Base-by-base conservation (phyloP, 1,140 invertebrate genomes). In the Philopotamus ludificatus region DNA sequence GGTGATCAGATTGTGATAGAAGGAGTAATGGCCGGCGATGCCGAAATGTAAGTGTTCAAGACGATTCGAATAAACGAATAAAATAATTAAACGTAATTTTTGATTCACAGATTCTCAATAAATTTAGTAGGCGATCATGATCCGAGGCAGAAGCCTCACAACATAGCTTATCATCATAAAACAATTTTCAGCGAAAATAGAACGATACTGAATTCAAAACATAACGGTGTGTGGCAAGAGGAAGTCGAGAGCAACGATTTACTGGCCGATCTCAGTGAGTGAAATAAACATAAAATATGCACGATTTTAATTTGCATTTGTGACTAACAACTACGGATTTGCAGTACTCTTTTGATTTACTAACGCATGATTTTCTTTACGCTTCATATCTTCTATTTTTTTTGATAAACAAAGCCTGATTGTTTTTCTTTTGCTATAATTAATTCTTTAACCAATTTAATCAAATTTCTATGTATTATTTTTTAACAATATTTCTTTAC, bases 81-180 rank as follows among this genome's bases (percentile, higher is more conserved):
- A 49, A 18, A 4, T 18, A 54, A 23, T 54, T 54, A n/a, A 10
- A 57, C 22, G n/a, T 15, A 10, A 22, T 63, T 51, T 3, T 18
- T 61, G 1, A 18, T 10, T 70, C 67, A 23, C 59, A 70, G 69
- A 59, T 70, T 70, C 49, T 55, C 69, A 20, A 44, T 70, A 44
- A 67, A 62, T 44, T 34, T 70, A 34, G 69, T 70, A 1, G 59
- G 62, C 26, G 53, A 65, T n/a, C 62, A 67, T 26, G 49, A 67
- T 47, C n/a, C 39, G 1, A 21, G 34, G 7, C 15, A 42, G 3
- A 63, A 57, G 7, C 64, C 65, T 1, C 44, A 66, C 47, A 66
- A 62, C 16, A 59, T 70, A 7, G 65, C 69, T 3, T 70, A 65
- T 45, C 66, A 67, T 49, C 59, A 67, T 28, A 70, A 70, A 28